These are phyloP conservation scores for Hydrotaea cyrtoneurina DNA, from an alignment of 2,888 invertebrate species.

Conservation along the genomic window DNA sequence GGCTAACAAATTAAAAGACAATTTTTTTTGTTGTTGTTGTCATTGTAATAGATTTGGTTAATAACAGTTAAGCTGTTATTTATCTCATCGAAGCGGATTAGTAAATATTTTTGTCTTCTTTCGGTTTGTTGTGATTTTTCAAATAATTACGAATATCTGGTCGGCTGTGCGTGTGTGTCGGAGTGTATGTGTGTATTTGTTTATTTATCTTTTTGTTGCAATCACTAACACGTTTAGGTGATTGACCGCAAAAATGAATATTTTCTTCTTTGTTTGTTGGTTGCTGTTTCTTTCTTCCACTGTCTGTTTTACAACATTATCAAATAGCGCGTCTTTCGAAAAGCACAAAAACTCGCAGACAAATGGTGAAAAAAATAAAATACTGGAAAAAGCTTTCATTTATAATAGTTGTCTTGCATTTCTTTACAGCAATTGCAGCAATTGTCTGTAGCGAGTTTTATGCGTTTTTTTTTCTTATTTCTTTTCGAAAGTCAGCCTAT, in stretches of 20 bases:
- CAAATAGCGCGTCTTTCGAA: constrained; percentile 28
- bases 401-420: constrained; percentile 38
- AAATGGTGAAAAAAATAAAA: neutral
- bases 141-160: neutral
- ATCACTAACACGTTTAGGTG: constrained; percentile 66
- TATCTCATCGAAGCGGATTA: neutral
- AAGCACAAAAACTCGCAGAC: neutral
- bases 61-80: constrained; percentile 15
- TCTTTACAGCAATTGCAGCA: neutral
- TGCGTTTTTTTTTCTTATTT: constrained; percentile 24
- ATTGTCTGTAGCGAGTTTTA: neutral
- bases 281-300: constrained; percentile 18
- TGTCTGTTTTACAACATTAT: constrained; percentile 42
- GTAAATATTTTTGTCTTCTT: neutral
- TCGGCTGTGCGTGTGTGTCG: neutral
- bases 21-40: no score
- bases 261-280: constrained; percentile 15
- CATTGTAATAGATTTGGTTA: constrained; percentile 31
- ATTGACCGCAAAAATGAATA: constrained; percentile 62
- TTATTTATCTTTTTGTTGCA: constrained; percentile 50
- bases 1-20: constrained; percentile 43
- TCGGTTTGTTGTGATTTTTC: neutral
- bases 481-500: constrained; percentile 7
- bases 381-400: constrained; percentile 54
- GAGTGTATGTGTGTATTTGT: constrained; percentile 18